phyloP scores from a whole-genome alignment of 2,797 vertebrate species.

The Cryptoprocta ferox region DNA sequence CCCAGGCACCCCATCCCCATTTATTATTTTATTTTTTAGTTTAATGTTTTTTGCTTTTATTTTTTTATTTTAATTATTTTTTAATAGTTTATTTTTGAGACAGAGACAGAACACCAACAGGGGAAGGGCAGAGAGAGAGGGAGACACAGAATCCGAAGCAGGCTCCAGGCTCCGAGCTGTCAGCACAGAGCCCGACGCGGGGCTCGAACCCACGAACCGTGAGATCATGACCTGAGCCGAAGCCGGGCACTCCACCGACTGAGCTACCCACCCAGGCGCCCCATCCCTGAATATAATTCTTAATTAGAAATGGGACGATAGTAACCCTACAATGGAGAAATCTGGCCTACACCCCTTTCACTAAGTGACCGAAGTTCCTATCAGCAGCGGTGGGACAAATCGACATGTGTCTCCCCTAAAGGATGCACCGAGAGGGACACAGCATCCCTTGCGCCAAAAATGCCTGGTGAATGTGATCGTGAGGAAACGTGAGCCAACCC shows the following conservation, averaged over 20 bases:
- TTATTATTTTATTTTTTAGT: too few species aligned
- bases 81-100: too few species aligned
- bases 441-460: not conserved
- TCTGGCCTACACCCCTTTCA: not conserved
- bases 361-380: not conserved
- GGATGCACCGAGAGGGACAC: not conserved
- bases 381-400: not conserved
- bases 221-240: too few species aligned
- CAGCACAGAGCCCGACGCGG: too few species aligned
- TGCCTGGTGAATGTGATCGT: not conserved
- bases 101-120: too few species aligned
- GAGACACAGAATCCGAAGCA: too few species aligned
- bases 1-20: not conserved
- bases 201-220: too few species aligned
- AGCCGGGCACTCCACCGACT: too few species aligned
- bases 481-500: not conserved
- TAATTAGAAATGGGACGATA: not conserved
- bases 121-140: too few species aligned
- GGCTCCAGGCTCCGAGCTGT: too few species aligned
- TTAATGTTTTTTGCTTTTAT: too few species aligned
- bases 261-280: not conserved
- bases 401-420: not conserved
- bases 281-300: not conserved
- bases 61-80: too few species aligned
- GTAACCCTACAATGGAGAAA: not conserved